Evolutionary conservation across 2,797 vertebrate species (phyloP).

Genomic region (Ctenosaura bakeri): DNA sequence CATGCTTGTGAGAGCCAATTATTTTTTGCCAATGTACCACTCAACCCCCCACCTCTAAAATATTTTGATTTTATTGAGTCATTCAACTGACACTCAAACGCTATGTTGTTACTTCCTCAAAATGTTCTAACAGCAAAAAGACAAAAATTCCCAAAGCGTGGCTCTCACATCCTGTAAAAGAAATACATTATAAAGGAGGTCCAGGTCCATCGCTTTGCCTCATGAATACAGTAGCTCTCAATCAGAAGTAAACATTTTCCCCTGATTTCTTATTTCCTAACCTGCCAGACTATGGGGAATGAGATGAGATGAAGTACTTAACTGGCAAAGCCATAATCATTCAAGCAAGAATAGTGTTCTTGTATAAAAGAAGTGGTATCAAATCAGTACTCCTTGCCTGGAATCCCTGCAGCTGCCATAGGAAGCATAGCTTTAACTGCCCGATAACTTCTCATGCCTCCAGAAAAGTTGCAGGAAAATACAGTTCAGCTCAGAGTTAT

Average conservation of each 20-base stretch:
- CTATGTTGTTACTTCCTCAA: not conserved
- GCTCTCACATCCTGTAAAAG: slow-evolving; percentile 22
- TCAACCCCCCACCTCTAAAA: not conserved
- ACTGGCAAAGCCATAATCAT: slow-evolving; percentile 24
- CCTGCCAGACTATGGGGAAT: slow-evolving; percentile 19
- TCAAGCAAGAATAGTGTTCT: slow-evolving; percentile 12
- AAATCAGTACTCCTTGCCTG: slow-evolving; percentile 7
- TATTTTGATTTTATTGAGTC: slow-evolving; percentile 43
- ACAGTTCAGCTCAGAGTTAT: not conserved
- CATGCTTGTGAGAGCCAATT: slow-evolving; percentile 31
- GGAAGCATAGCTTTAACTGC: slow-evolving; percentile 21
- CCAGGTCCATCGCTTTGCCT: not conserved
- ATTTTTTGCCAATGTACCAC: slow-evolving; percentile 10
- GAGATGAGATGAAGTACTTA: slow-evolving; percentile 17
- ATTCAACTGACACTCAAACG: slow-evolving; percentile 30
- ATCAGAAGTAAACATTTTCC: not conserved
- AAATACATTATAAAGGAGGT: not conserved
- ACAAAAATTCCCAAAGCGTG: not conserved
- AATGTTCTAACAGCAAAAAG: slow-evolving; percentile 5
- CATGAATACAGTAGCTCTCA: not conserved
- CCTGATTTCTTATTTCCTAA: slow-evolving; percentile 26
- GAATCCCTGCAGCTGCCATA: not conserved
- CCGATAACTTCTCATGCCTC: slow-evolving; percentile 24
- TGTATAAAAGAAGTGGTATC: slow-evolving; percentile 29
- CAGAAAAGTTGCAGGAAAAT: slow-evolving; percentile 36